Conservation (phyloP, 2,797 vertebrate genomes). For the Amphiprion clarkii region DNA sequence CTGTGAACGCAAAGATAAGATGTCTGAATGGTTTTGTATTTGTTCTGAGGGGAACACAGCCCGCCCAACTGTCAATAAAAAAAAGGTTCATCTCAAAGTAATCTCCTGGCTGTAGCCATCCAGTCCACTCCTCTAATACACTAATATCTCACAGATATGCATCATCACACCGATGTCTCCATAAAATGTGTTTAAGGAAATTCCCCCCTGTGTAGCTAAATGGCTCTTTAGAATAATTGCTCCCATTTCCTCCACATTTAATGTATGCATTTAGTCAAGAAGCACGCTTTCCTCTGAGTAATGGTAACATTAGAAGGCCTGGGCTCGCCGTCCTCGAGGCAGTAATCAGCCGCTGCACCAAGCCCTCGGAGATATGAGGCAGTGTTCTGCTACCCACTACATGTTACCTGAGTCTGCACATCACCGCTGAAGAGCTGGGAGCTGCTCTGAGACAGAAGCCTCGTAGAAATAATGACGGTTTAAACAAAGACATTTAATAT, state of each 20-base stretch:
- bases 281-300: constrained; percentile 59
- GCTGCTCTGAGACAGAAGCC: neutral
- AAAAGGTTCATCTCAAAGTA: constrained; percentile 34
- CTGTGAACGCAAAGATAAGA: constrained; percentile 53
- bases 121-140: constrained; percentile 47
- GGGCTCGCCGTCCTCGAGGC: constrained; percentile 43
- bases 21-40: constrained; percentile 46
- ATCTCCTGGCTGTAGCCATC: constrained; percentile 41
- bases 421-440: constrained; percentile 3
- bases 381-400: neutral
- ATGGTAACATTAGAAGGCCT: constrained; percentile 59
- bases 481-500: too few relatives aligned
- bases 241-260: constrained; percentile 73
- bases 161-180: constrained; percentile 60
- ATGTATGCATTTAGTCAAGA: constrained; percentile 68
- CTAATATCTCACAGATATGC: constrained; percentile 74
- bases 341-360: constrained; percentile 21
- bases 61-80: constrained; percentile 27
- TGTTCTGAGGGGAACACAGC: constrained; percentile 6
- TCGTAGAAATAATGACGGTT: neutral
- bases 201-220: constrained; percentile 60
- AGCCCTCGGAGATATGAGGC: constrained; percentile 28
- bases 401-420: constrained; percentile 6
- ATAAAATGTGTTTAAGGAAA: constrained; percentile 64
- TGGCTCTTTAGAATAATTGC: constrained; percentile 76